Conservation (phyloP, 1,140 invertebrate genomes). For the Drosophila mayri region DNA sequence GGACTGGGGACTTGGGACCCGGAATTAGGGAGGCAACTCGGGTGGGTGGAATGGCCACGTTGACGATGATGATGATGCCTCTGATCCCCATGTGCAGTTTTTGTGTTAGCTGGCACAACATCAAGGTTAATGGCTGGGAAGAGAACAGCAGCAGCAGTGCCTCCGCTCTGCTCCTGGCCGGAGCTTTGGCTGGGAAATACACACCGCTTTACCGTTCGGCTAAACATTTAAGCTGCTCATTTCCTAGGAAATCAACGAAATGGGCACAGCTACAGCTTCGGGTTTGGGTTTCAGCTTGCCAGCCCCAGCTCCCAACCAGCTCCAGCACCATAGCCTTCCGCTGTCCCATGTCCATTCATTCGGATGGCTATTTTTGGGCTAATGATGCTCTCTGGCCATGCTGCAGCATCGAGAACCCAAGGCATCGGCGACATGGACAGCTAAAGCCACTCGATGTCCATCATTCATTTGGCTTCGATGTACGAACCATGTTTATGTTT, state of each 20-base stretch:
- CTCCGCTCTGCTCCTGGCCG: slow-evolving; percentile 12
- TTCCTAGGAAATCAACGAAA: slow-evolving; percentile 77
- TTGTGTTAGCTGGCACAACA: slow-evolving; percentile 58
- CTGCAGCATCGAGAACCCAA: slow-evolving; percentile 23
- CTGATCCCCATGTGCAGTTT: slow-evolving; percentile 40
- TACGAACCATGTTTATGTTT: slow-evolving; percentile 79
- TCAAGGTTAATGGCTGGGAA: slow-evolving; percentile 77
- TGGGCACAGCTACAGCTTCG: slow-evolving; percentile 50
- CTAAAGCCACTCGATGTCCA: slow-evolving; percentile 77
- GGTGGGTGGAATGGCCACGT: slow-evolving; percentile 31
- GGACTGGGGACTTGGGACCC: slow-evolving; percentile 15
- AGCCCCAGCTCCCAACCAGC: background rate
- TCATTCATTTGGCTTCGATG: slow-evolving; percentile 77
- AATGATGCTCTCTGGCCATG: slow-evolving; percentile 66
- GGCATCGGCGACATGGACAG: slow-evolving; percentile 38
- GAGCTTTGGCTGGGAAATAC: slow-evolving; percentile 58
- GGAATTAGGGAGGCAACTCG: slow-evolving; percentile 8
- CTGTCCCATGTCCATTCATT: slow-evolving; percentile 18
- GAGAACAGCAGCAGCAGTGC: slow-evolving; percentile 40
- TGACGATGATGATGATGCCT: slow-evolving; percentile 48
- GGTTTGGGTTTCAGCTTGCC: slow-evolving; percentile 20
- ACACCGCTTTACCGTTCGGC: slow-evolving; percentile 74
- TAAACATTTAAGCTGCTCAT: slow-evolving; percentile 82
- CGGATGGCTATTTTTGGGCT: slow-evolving; percentile 79
- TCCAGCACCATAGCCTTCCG: slow-evolving; percentile 13